Percentiles rank a stretch among this genome's conserved stretches.
phyloP scores from a whole-genome alignment of 1,140 invertebrate species.

The Papilio aristodemus region DNA sequence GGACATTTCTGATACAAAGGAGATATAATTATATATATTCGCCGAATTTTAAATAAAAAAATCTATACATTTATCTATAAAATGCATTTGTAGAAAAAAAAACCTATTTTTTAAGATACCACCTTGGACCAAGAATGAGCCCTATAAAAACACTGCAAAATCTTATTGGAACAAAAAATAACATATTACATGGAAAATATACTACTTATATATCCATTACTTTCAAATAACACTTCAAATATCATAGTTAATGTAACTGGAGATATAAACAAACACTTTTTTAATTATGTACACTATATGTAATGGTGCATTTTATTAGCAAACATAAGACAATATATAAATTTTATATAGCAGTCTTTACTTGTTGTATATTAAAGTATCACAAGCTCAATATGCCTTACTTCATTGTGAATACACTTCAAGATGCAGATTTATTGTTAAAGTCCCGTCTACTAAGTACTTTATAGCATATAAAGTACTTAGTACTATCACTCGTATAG shows the following conservation, averaged over 20 bases:
- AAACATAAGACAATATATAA: not conserved
- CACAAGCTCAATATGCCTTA: not conserved
- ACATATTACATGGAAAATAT: no score
- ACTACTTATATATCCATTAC: not conserved
- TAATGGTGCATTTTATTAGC: slow-evolving; percentile 10
- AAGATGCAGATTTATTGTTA: not conserved
- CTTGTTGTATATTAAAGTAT: slow-evolving; percentile 1
- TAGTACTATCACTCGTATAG: no score
- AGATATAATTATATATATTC: no score
- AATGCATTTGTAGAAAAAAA: no score
- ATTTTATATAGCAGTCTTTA: not conserved
- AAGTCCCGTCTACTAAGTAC: not conserved
- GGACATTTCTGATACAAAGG: no score
- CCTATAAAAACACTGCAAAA: no score
- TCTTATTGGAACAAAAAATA: no score
- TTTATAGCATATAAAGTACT: not conserved
- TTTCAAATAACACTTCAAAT: slow-evolving; percentile 9
- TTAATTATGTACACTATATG: not conserved
- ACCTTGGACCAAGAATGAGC: no score
- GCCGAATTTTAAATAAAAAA: no score
- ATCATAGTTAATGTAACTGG: not conserved
- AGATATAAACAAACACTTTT: not conserved
- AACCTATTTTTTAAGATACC: no score
- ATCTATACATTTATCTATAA: no score
- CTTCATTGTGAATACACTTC: not conserved